Percentiles rank a stretch among this genome's conserved stretches.
These are phyloP conservation scores for Harlomillsia oculata DNA, from an alignment of 1,140 invertebrate species.

Conservation along the genomic window DNA sequence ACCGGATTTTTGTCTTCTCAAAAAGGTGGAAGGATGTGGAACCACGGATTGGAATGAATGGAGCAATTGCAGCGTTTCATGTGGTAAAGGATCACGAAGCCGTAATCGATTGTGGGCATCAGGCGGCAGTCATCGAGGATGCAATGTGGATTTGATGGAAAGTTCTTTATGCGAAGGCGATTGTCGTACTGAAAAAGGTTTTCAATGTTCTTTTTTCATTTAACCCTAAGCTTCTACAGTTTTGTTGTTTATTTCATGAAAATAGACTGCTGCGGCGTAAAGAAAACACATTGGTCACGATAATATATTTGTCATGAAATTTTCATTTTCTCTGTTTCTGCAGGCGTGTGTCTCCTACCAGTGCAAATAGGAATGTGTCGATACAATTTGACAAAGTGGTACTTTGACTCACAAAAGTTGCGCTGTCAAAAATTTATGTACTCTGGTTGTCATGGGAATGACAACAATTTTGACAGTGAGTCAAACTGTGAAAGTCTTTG, in stretches of 20 bases:
- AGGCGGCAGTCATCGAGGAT: constrained; percentile 26
- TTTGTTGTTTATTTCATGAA: too few relatives aligned
- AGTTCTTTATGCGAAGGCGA: constrained; percentile 36
- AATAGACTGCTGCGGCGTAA: too few relatives aligned
- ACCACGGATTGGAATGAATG: constrained; percentile 40
- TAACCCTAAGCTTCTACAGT: too few relatives aligned
- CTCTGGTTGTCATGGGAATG: constrained; percentile 79
- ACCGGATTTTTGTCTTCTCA: neutral
- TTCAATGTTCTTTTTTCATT: too few relatives aligned
- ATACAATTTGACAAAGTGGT: constrained; percentile 63
- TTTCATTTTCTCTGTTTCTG: too few relatives aligned
- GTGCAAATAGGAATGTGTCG: constrained; percentile 68
- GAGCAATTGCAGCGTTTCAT: constrained; percentile 42
- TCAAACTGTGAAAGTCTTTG: constrained; percentile 69
- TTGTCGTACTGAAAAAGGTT: constrained; percentile 8
- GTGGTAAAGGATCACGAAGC: constrained; percentile 42
- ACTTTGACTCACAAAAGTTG: constrained; percentile 59
- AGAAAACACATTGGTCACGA: too few relatives aligned
- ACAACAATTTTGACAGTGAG: constrained; percentile 72
- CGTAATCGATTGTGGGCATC: constrained; percentile 38
- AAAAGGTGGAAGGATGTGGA: constrained; percentile 35
- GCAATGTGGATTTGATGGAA: constrained; percentile 39
- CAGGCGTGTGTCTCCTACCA: constrained; percentile 66
- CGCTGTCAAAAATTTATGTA: constrained; percentile 75
- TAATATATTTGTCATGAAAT: too few relatives aligned